phyloP scores from a whole-genome alignment of 2,113 vertebrate species.

The Crocuta crocuta region DNA sequence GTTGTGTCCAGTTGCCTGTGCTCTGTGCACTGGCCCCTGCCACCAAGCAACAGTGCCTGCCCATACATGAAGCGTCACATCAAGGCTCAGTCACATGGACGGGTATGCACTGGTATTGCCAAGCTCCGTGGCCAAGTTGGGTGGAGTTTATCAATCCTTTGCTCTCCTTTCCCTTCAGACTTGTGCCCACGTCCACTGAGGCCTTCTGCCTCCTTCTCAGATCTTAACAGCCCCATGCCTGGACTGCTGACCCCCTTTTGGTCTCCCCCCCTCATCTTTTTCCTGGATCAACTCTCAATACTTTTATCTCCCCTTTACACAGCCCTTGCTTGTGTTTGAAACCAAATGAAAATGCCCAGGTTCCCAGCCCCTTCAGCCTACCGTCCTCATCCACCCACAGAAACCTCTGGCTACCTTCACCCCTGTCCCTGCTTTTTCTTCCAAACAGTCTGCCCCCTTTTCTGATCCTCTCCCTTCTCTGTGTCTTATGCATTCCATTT shows the following conservation, averaged over 20 bases:
- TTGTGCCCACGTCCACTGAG: accelerated
- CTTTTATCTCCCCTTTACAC: background rate
- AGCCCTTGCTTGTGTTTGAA: background rate
- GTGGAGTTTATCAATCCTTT: background rate
- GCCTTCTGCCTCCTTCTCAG: background rate
- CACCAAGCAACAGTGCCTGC: background rate
- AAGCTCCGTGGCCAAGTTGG: background rate
- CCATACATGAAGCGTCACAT: background rate
- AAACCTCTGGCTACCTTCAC: too few species aligned
- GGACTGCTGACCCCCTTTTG: background rate
- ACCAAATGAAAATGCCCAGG: background rate
- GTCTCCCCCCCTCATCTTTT: background rate
- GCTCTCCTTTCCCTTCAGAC: too few species aligned
- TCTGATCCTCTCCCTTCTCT: background rate
- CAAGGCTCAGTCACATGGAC: too few species aligned
- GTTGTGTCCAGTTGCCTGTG: background rate
- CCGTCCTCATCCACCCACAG: background rate
- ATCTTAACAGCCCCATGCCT: background rate
- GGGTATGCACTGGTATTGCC: accelerated
- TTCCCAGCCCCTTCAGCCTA: background rate
- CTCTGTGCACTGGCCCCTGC: too few species aligned
- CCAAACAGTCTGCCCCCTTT: background rate
- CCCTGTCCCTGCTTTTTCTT: background rate
- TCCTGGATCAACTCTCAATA: background rate
- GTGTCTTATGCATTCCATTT: background rate